Percentiles rank a stretch among this genome's conserved stretches.
These are phyloP conservation scores for Butorides virescens DNA, from an alignment of 2,113 vertebrate species.

Conservation along the genomic window DNA sequence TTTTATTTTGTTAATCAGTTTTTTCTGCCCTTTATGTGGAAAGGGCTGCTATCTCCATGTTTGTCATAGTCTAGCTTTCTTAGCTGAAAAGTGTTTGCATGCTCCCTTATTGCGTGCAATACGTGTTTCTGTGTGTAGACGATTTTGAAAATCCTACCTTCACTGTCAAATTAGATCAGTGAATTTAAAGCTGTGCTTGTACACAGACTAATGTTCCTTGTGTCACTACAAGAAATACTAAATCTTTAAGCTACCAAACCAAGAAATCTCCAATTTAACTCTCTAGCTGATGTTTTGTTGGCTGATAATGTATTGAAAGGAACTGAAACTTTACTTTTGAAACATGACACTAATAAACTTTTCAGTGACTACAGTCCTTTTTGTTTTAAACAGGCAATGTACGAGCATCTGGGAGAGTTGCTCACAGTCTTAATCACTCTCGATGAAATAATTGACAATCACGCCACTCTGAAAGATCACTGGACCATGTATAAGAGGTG, in stretches of 20 bases:
- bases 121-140: background rate
- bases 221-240: background rate
- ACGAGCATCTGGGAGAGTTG: conserved; percentile 94
- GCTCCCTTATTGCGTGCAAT: background rate
- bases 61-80: background rate
- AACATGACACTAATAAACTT: background rate
- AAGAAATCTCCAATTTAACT: background rate
- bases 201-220: background rate
- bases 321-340: background rate
- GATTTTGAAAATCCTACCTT: background rate
- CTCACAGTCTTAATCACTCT: conserved; percentile 90
- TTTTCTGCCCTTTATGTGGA: background rate
- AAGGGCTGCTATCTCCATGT: background rate
- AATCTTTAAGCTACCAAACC: background rate
- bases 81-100: background rate
- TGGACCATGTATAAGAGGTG: conserved; percentile 99
- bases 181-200: background rate
- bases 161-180: background rate
- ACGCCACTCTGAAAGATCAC: conserved; percentile 91
- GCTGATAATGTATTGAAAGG: background rate
- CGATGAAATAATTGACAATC: conserved; percentile 97
- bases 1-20: background rate
- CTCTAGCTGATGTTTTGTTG: background rate
- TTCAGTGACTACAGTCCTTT: background rate
- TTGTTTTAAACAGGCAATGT: conserved; percentile 81